phyloP scores from a whole-genome alignment of 1,140 invertebrate genomes.

The Grapholita molesta region DNA sequence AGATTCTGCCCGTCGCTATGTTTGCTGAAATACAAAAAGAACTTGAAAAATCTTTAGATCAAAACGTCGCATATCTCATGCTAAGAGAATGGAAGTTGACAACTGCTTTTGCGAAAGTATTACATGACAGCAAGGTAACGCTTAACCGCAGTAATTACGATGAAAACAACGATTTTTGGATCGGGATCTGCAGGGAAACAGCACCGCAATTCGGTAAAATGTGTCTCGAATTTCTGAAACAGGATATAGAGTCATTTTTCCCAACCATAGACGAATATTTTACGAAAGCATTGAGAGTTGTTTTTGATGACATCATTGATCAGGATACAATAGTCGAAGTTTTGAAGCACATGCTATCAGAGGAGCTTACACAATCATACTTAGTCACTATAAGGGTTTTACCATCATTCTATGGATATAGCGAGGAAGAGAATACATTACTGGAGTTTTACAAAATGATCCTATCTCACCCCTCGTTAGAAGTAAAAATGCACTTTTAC shows the following conservation, averaged over 20 bases:
- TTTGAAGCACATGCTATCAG: constrained; percentile 28
- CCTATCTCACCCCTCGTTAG: constrained; percentile 36
- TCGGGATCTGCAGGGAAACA: constrained; percentile 25
- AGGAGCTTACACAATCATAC: constrained; percentile 37
- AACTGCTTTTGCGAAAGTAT: constrained; percentile 28
- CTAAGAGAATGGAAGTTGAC: constrained; percentile 44
- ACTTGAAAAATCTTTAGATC: constrained; percentile 31
- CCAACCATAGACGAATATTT: constrained; percentile 45
- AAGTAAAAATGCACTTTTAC: constrained; percentile 55
- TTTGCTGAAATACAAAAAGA: constrained; percentile 39
- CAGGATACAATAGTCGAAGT: constrained; percentile 10
- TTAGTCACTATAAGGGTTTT: constrained; percentile 31
- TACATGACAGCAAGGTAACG: constrained; percentile 9
- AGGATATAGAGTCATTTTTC: constrained; percentile 41
- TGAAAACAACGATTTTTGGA: constrained; percentile 31
- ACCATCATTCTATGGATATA: constrained; percentile 21
- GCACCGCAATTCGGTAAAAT: constrained; percentile 32
- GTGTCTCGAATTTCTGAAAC: constrained; percentile 36
- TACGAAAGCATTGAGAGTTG: constrained; percentile 29
- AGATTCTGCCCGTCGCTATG: constrained; percentile 36
- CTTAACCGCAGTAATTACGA: not conserved
- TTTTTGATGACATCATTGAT: constrained; percentile 22
- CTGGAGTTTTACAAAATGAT: constrained; percentile 29
- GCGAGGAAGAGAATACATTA: constrained; percentile 18
- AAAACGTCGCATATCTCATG: constrained; percentile 43